Evolutionary conservation across 1,140 invertebrate genomes (phyloP).

Genomic region (Bilobella aurantiaca): DNA sequence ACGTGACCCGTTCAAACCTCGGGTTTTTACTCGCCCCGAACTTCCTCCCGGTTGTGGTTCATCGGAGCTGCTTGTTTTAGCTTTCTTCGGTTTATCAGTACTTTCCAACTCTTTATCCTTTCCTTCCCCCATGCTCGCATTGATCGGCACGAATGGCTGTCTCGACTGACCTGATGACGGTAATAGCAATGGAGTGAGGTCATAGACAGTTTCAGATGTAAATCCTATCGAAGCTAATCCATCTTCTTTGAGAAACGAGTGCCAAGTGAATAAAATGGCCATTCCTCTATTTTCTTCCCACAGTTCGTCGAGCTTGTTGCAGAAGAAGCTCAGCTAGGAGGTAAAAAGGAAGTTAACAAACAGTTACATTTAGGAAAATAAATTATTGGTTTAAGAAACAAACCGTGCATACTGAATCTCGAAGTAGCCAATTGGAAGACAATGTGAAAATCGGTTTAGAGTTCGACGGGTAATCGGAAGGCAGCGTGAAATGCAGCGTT

Average conservation of each 20-base stretch:
- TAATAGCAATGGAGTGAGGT: too few species aligned
- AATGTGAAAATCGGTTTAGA: constrained; percentile 46
- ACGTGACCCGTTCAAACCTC: constrained; percentile 1
- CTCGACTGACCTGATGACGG: too few species aligned
- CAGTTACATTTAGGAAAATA: too few species aligned
- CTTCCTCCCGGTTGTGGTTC: too few species aligned
- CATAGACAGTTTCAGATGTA: too few species aligned
- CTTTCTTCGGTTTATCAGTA: too few species aligned
- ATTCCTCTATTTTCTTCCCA: constrained; percentile 47
- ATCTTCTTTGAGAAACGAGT: constrained; percentile 49
- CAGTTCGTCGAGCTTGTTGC: constrained; percentile 47
- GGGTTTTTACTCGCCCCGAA: too few species aligned
- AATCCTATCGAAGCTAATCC: too few species aligned
- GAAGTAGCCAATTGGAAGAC: constrained; percentile 47
- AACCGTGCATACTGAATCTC: constrained; percentile 38
- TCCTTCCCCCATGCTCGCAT: too few species aligned
- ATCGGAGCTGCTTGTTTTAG: too few species aligned
- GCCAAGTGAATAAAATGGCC: constrained; percentile 50
- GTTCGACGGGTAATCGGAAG: constrained; percentile 47
- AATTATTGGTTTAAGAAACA: constrained; percentile 7
- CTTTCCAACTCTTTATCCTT: constrained; percentile 36
- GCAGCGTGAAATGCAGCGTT: constrained; percentile 45
- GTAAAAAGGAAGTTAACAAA: background rate
- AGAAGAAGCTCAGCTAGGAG: constrained; percentile 44
- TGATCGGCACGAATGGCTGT: constrained; percentile 41